Conservation (phyloP, 2,797 vertebrate genomes). For the Galago senegalensis region DNA sequence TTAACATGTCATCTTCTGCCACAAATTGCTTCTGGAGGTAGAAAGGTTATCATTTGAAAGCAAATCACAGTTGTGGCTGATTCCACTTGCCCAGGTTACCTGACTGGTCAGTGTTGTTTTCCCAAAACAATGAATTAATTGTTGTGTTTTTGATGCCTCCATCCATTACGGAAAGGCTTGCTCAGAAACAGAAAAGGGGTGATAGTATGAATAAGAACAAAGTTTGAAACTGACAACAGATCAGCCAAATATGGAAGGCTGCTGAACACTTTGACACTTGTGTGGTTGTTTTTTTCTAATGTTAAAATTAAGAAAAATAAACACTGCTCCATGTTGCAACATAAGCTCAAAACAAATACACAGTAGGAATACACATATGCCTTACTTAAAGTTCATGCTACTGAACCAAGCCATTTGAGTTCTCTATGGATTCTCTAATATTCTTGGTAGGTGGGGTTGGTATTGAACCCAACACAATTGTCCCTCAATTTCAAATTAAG, state of each 20-base stretch:
- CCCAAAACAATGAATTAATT: not conserved
- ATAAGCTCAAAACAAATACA: not conserved
- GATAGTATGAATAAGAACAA: not conserved
- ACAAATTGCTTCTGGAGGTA: not conserved
- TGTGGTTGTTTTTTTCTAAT: not conserved
- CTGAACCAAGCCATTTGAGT: not conserved
- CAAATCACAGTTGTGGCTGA: not conserved
- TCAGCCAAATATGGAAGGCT: not conserved
- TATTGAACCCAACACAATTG: not conserved
- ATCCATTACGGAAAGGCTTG: not conserved
- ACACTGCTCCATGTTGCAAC: not conserved
- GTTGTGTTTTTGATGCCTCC: not conserved
- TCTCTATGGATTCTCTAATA: not conserved
- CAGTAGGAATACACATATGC: conserved; percentile 1
- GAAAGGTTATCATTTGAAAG: not conserved
- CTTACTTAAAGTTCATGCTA: not conserved
- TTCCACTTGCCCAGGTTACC: not conserved
- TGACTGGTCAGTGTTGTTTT: not conserved
- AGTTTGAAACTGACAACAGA: conserved; percentile 6
- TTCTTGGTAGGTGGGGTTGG: not conserved
- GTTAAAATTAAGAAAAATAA: conserved; percentile 59
- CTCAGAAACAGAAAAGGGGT: not conserved
- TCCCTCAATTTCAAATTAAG: conserved; percentile 19
- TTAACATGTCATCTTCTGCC: not conserved
- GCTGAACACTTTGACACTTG: not conserved